Percentiles rank a stretch among this genome's conserved stretches.
Conservation (phyloP, 2,113 vertebrate genomes). For the Upupa epops region DNA sequence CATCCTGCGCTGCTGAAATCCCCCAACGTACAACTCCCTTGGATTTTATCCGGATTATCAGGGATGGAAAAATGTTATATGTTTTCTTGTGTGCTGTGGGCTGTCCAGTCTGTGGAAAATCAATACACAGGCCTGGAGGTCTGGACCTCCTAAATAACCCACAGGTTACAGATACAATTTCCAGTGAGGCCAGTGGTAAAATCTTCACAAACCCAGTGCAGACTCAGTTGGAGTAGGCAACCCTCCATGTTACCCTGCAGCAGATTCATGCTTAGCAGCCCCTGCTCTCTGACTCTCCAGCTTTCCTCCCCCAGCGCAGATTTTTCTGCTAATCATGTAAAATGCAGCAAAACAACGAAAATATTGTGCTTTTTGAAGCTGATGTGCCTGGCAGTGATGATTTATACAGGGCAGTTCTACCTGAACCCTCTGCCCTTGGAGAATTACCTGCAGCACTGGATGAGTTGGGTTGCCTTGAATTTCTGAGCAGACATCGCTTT, state of each 20-base stretch:
- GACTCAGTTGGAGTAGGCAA: not conserved
- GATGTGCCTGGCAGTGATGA: not conserved
- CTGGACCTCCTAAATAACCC: not conserved
- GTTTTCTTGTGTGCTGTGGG: not conserved
- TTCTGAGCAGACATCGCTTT: not conserved
- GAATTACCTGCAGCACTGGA: not conserved
- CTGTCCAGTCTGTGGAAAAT: not conserved
- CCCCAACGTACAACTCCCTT: not conserved
- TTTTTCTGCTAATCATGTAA: not conserved
- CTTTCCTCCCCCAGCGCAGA: not conserved
- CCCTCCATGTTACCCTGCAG: fast-evolving
- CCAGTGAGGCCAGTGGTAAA: not conserved
- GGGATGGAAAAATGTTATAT: not conserved
- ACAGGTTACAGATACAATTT: not conserved
- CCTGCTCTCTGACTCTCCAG: not conserved
- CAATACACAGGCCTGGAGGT: not conserved
- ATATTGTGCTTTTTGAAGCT: not conserved
- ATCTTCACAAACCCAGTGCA: not conserved
- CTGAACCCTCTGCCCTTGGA: not conserved
- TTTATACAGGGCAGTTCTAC: not conserved
- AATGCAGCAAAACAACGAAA: not conserved
- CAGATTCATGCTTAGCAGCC: not conserved
- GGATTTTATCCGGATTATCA: not conserved
- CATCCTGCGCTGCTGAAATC: not conserved
- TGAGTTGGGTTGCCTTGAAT: not conserved